A percentile compares a stretch with the other conserved stretches of the same genome.
Evolutionary conservation across 1,140 invertebrate species (phyloP).

Genomic region (Delia radicum): DNA sequence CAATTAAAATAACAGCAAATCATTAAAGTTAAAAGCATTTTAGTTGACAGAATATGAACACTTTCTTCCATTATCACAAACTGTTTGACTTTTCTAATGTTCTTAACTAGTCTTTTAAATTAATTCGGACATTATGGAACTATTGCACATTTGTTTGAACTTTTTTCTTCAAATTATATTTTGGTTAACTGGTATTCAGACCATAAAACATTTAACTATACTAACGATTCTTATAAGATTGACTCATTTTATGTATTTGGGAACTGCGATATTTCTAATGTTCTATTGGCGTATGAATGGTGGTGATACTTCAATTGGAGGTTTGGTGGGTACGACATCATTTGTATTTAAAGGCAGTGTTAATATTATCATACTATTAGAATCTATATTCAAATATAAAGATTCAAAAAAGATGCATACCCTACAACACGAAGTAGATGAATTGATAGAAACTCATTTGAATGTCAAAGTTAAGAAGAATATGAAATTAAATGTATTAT

Average conservation of each 20-base stretch:
- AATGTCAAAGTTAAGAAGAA: not conserved
- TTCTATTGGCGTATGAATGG: slow-evolving; percentile 13
- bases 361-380: slow-evolving; percentile 2
- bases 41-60: too few relatives aligned
- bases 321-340: not conserved
- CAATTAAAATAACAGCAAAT: not conserved
- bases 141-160: not conserved
- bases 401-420: not conserved
- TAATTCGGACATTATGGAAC: not conserved
- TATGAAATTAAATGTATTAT: not conserved
- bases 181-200: not conserved
- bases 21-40: not conserved
- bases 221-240: not conserved
- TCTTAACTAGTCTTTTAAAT: not conserved
- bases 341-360: not conserved
- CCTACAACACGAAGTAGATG: not conserved
- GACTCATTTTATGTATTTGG: not conserved
- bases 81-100: not conserved
- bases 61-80: not conserved
- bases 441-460: not conserved
- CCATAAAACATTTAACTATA: not conserved
- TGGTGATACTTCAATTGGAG: slow-evolving; percentile 7
- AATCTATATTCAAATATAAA: not conserved
- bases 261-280: not conserved
- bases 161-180: not conserved